phyloP scores from a whole-genome alignment of 2,888 invertebrate genomes.

The Cerceris ruficornis region DNA sequence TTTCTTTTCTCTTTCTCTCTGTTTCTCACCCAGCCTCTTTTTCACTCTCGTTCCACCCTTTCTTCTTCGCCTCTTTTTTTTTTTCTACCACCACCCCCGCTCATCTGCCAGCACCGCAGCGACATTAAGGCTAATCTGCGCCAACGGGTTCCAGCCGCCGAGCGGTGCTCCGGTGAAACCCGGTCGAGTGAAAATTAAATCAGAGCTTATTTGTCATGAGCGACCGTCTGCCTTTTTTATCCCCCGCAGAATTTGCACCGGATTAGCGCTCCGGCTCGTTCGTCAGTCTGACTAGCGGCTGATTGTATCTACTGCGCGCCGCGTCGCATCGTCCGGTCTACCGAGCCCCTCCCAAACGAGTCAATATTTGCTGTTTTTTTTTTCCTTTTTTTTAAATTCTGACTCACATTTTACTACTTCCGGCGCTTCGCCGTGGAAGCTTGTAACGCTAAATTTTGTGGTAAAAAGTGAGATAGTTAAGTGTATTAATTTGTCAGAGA shows the following conservation, averaged over 20 bases:
- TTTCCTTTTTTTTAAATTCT: not conserved
- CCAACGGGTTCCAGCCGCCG: slow-evolving; percentile 54
- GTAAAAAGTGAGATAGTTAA: too few relatives aligned
- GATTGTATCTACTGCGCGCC: slow-evolving; percentile 51
- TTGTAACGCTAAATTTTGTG: too few relatives aligned
- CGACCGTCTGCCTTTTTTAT: slow-evolving; percentile 59
- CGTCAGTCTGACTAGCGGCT: slow-evolving; percentile 36
- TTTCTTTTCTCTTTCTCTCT: slow-evolving; percentile 9
- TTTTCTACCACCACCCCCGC: not conserved
- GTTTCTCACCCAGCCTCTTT: not conserved
- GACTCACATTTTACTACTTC: too few relatives aligned
- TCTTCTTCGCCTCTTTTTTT: slow-evolving; percentile 7
- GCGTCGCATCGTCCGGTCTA: slow-evolving; percentile 5
- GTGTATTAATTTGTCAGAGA: too few relatives aligned
- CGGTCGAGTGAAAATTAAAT: slow-evolving; percentile 74
- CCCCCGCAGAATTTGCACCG: slow-evolving; percentile 52
- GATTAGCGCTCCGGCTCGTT: slow-evolving; percentile 54
- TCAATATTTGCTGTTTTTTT: not conserved
- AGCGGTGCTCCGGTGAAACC: slow-evolving; percentile 56
- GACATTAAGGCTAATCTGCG: slow-evolving; percentile 74
- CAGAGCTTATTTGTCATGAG: slow-evolving; percentile 75
- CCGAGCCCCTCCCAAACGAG: not conserved
- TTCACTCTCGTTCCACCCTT: not conserved
- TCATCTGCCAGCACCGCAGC: slow-evolving; percentile 30
- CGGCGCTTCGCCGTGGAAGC: too few relatives aligned